A percentile compares a stretch with the other conserved stretches of the same genome.
phyloP scores from a whole-genome alignment of 2,113 vertebrate species.

The Columba livia region DNA sequence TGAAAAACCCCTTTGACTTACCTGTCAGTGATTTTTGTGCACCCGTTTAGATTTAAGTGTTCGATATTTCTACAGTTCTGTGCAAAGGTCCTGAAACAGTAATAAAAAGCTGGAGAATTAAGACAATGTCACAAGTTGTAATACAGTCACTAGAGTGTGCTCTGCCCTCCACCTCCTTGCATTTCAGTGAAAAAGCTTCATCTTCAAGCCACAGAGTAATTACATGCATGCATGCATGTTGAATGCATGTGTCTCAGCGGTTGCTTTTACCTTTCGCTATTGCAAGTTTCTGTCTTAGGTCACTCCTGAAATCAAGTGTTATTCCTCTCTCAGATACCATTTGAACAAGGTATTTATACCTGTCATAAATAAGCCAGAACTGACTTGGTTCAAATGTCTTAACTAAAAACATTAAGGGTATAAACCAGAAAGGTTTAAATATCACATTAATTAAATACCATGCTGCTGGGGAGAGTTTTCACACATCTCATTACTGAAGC shows the following conservation, averaged over 20 bases:
- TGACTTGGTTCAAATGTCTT: neutral
- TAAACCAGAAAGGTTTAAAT: neutral
- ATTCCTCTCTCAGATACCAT: neutral
- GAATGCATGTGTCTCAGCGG: neutral
- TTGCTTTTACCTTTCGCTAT: neutral
- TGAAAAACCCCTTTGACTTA: conserved; percentile 43
- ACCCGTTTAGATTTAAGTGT: conserved; percentile 92
- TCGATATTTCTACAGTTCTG: conserved; percentile 98
- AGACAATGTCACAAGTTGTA: neutral
- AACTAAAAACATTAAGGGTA: neutral
- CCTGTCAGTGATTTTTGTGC: conserved; percentile 96
- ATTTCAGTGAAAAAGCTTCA: neutral
- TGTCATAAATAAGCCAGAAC: neutral
- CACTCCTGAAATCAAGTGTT: neutral
- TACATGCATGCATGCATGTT: neutral
- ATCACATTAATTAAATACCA: neutral
- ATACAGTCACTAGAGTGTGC: conserved; percentile 6
- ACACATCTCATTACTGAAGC: neutral
- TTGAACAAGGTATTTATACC: neutral
- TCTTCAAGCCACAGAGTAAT: neutral
- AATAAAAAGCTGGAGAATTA: neutral
- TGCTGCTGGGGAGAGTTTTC: neutral
- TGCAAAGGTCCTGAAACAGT: conserved; percentile 87
- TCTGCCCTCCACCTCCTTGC: neutral
- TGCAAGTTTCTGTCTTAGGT: neutral